Conservation (phyloP, 2,797 vertebrate genomes). For the Tenualosa ilisha region DNA sequence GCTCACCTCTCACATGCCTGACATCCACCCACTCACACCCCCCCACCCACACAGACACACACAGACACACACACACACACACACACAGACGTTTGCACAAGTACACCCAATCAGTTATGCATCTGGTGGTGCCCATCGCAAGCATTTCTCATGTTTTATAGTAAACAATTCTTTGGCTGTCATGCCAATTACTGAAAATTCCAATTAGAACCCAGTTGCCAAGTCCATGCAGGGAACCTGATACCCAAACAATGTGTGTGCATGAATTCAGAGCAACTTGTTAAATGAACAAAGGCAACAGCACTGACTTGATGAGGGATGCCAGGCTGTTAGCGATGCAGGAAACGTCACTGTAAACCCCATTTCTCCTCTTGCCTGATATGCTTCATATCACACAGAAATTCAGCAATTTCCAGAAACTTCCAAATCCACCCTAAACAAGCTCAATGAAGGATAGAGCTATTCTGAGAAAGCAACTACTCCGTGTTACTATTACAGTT, state of each 20-base stretch:
- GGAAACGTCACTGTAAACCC: neutral
- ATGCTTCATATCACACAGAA: neutral
- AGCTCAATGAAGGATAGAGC: neutral
- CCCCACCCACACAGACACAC: slow-evolving; percentile 7
- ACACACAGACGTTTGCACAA: neutral
- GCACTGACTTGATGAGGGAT: neutral
- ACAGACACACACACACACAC: neutral
- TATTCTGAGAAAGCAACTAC: neutral
- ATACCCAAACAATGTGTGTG: neutral
- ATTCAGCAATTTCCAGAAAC: neutral
- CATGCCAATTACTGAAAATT: slow-evolving; percentile 1
- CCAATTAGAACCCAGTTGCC: slow-evolving; percentile 44
- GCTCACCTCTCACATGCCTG: neutral
- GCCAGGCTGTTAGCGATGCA: neutral
- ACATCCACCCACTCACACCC: neutral
- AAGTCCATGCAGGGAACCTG: slow-evolving; percentile 30
- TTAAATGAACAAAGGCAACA: slow-evolving; percentile 1
- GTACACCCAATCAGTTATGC: neutral
- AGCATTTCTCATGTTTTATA: neutral
- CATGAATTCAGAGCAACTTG: slow-evolving; percentile 16
- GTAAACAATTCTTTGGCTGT: neutral
- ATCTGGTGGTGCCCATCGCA: neutral
- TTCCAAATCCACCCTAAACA: neutral
- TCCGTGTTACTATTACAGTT: neutral
- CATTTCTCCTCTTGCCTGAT: neutral